Evolutionary conservation across 23 tunicate genomes (phyloP).

Genomic region (Halocynthia roretzi): DNA sequence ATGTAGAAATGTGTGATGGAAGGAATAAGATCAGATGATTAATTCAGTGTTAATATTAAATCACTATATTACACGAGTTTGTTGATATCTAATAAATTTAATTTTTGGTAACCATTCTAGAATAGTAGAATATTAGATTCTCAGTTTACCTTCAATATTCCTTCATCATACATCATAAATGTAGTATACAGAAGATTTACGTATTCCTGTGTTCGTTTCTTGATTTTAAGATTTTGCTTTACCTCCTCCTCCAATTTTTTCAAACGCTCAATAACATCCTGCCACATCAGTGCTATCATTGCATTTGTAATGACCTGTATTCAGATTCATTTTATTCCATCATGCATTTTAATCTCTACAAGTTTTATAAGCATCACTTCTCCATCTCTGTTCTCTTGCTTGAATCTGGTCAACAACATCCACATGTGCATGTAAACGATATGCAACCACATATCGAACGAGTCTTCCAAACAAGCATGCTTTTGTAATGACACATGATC

Average conservation of each 20-base stretch:
- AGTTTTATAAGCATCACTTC: conserved; percentile 11
- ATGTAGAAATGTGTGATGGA: too few relatives aligned
- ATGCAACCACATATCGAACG: conserved; percentile 51
- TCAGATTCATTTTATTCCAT: not conserved
- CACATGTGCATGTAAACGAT: conserved; percentile 66
- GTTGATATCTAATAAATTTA: too few relatives aligned
- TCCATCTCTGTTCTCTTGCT: conserved; percentile 68
- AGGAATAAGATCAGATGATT: too few relatives aligned
- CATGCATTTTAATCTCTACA: not conserved
- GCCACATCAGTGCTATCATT: conserved; percentile 55
- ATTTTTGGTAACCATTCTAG: too few relatives aligned
- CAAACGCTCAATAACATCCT: conserved; percentile 45
- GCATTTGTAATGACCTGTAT: conserved; percentile 19
- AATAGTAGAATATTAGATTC: too few relatives aligned
- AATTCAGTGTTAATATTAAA: too few relatives aligned
- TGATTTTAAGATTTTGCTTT: conserved; percentile 29
- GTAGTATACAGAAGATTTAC: conserved; percentile 16
- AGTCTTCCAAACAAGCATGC: conserved; percentile 58
- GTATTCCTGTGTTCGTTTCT: conserved; percentile 26
- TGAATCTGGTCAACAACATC: conserved; percentile 34
- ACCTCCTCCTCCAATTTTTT: conserved; percentile 45
- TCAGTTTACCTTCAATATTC: conserved; percentile 20
- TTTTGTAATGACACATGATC: conserved; percentile 36
- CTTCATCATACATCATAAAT: conserved; percentile 54
- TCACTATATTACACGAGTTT: too few relatives aligned